Conservation (phyloP, 2,113 vertebrate genomes). For the Sebastes schlegelii region DNA sequence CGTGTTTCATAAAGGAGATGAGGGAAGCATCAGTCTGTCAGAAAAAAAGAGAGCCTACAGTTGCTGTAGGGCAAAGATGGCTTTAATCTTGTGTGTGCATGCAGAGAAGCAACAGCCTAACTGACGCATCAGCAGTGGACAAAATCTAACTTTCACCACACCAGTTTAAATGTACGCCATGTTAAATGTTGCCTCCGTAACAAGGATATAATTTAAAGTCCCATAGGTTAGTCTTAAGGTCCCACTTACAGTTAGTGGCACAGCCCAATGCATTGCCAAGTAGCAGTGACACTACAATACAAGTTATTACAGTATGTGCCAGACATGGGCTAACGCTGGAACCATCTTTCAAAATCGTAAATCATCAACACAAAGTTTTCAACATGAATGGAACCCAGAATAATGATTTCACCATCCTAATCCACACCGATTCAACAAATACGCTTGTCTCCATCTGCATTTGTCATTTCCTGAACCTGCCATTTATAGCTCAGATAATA, state of each 20-base stretch:
- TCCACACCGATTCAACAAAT: conserved; percentile 12
- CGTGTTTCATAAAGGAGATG: conserved; percentile 61
- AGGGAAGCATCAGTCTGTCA: conserved; percentile 52
- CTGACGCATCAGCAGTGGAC: background rate
- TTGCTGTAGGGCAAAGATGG: conserved; percentile 36
- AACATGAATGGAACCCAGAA: conserved; percentile 8
- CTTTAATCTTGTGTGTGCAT: conserved; percentile 39
- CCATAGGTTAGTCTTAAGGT: background rate
- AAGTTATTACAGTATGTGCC: background rate
- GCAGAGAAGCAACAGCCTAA: conserved; percentile 25
- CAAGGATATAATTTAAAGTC: background rate
- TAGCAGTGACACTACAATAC: background rate
- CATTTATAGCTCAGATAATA: conserved; percentile 63
- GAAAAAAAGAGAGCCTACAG: conserved; percentile 31
- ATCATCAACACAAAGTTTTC: conserved; percentile 14
- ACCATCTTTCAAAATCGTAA: conserved; percentile 19
- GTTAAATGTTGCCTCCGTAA: conserved; percentile 2
- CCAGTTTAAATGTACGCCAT: background rate
- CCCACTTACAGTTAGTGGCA: background rate
- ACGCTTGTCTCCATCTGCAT: conserved; percentile 40
- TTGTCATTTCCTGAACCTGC: conserved; percentile 57
- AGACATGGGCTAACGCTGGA: background rate
- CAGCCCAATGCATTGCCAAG: background rate
- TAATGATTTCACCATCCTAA: conserved; percentile 13
- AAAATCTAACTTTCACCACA: conserved; percentile 17